A percentile compares a stretch with the other conserved stretches of the same genome.
Conservation (phyloP, 2,113 vertebrate species). For the Anoplopoma fimbria region DNA sequence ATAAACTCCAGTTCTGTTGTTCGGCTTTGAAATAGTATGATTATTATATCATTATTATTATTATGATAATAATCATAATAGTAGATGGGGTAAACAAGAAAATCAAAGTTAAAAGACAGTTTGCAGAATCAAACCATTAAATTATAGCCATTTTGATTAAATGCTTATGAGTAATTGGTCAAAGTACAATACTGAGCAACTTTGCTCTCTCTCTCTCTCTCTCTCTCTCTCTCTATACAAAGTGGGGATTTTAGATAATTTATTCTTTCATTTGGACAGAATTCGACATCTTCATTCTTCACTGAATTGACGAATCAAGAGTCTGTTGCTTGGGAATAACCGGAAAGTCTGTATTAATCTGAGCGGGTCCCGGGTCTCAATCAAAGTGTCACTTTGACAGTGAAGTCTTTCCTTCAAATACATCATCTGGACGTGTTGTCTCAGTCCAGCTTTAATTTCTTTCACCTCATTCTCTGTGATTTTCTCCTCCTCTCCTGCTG, state of each 20-base stretch:
- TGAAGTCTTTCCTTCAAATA: slow-evolving; percentile 54
- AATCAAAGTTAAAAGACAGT: slow-evolving; percentile 74
- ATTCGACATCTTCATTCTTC: slow-evolving; percentile 53
- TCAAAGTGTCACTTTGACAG: slow-evolving; percentile 26
- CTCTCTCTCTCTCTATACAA: slow-evolving; percentile 49
- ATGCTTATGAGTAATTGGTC: slow-evolving; percentile 73
- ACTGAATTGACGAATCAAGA: slow-evolving; percentile 30
- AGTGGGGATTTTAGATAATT: slow-evolving; percentile 58
- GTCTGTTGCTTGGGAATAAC: slow-evolving; percentile 54
- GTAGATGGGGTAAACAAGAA: slow-evolving; percentile 20
- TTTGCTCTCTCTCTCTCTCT: slow-evolving; percentile 43
- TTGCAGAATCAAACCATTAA: slow-evolving; percentile 87
- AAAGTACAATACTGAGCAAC: slow-evolving; percentile 61
- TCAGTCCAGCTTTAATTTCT: slow-evolving; percentile 48
- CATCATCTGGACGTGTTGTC: background rate
- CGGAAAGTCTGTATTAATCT: slow-evolving; percentile 27
- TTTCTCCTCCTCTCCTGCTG: background rate
- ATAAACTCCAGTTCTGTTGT: slow-evolving; percentile 51
- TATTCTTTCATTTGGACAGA: slow-evolving; percentile 52
- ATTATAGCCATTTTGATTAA: slow-evolving; percentile 80
- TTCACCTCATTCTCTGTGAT: slow-evolving; percentile 23
- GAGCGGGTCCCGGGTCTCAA: slow-evolving; percentile 38
- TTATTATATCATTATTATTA: background rate
- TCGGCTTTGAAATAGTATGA: slow-evolving; percentile 59
- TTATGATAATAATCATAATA: slow-evolving; percentile 5